Base-by-base conservation (phyloP, 2,888 invertebrate species). In the Leptogaster cylindrica region DNA sequence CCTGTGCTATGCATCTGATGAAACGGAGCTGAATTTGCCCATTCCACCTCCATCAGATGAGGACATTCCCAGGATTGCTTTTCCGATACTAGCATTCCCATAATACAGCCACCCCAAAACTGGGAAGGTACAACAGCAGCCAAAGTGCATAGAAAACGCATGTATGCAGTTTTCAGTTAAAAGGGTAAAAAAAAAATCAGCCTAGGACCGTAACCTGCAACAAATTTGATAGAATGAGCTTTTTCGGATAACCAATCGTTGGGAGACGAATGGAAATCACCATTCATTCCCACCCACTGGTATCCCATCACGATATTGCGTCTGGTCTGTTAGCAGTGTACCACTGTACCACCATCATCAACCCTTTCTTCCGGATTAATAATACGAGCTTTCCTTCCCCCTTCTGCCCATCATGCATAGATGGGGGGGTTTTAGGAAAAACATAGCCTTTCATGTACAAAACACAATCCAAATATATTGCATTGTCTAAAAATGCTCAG, bases 221-320 rank as follows among this genome's bases (percentile, higher is more conserved):
- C 63, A 67, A 70, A 70, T 70, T 70, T 67, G 70, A 70, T 70
- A 70, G 65, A 70, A 70, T 65, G 70, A 70, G 63, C 65, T 67
- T 69, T 23, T 23, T n/a, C n/a, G n/a, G n/a, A n/a, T n/a, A n/a
- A 51, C 16, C 25, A 48, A 23, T 48, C 48, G 16, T 3, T 31
- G n/a, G n/a, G 52, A 36, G 52, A 18, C 4, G 52, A 20, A 27
- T 33, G 18, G 18, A 6, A 18, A 16, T n/a, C n/a, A n/a, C n/a
- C n/a, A n/a, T n/a, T n/a, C n/a, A n/a, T n/a, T n/a, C n/a, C n/a
- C 20, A 18, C 46, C 16, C 46, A 23, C n/a, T n/a, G n/a, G 3
- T 25, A 46, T 44, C 31, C 16, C 23, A n/a, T 50, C 48, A 44
- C 44, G 18, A 61, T 61, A 61, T 61, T 61, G 44, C 61, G 61